phyloP scores from a whole-genome alignment of 2,888 invertebrate species.

The Sycophila texana region DNA sequence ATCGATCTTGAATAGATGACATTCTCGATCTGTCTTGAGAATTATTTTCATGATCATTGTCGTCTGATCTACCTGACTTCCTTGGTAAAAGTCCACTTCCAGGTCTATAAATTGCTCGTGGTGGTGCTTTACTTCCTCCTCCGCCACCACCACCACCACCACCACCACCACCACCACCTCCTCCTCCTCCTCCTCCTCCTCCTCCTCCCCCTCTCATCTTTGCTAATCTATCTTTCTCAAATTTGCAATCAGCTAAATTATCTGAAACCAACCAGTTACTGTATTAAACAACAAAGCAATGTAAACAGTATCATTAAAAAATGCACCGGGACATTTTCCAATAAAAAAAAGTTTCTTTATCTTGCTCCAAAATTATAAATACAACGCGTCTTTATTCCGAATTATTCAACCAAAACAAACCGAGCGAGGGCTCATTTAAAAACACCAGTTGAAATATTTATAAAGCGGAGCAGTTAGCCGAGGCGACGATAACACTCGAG shows the following conservation, averaged over 20 bases:
- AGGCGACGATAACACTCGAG: constrained; percentile 32
- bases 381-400: not conserved
- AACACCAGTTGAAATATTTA: not conserved
- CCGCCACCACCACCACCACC: too few species aligned
- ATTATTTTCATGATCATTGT: constrained; percentile 76
- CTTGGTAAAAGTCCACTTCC: constrained; percentile 84
- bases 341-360: too few species aligned
- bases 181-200: constrained; percentile 78
- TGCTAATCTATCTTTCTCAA: constrained; percentile 68
- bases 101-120: constrained; percentile 84
- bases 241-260: constrained; percentile 63
- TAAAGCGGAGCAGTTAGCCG: not conserved
- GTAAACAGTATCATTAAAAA: not conserved
- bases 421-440: not conserved
- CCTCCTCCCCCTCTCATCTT: constrained; percentile 79
- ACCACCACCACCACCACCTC: too few species aligned
- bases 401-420: not conserved
- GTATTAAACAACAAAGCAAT: not conserved
- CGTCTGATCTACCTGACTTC: constrained; percentile 81
- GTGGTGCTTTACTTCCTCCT: constrained; percentile 82
- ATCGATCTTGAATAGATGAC: constrained; percentile 68
- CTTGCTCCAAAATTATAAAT: not conserved
- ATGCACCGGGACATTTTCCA: not conserved
- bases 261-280: constrained; percentile 51
- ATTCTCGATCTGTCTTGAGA: constrained; percentile 66